Base-by-base conservation (phyloP, 2,113 vertebrate species). In the Tauraco erythrolophus region DNA sequence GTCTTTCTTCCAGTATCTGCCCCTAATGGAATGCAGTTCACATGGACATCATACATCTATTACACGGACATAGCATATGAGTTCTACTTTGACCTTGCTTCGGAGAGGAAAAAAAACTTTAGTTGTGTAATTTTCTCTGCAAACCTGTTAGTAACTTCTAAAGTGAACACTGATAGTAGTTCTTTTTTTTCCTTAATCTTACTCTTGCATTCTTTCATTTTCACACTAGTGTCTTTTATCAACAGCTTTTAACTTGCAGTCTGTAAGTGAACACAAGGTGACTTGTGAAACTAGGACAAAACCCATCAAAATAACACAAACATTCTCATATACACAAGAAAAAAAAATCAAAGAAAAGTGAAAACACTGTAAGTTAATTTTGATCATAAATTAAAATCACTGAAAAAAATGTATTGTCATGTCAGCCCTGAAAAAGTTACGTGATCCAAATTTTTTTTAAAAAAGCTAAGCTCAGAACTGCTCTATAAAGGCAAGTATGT, bases 1-100 rank as follows among this genome's bases (percentile, higher is more conserved):
- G 7, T 11, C 53, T 76, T 70, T 69, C 15, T 60, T 65, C 14
- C 12, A 64, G 27, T 58, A 75, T 25, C 17, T 75, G 11, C 27
- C 17, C 41, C 45, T 75, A 88, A 78, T 3, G 68, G 14, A 75
- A 31, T 24, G 5, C 14, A 53, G 31, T 28, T 54, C 41, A n/a
- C 18, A 62, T 15, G 81, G 25, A 71, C 14, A 64, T 1, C 66
- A 37, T 21, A n/a, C 21, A 45, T 16, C 9, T 46, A 31, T 13
- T 35, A n/a, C 9, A 76, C 1, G 3, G 28, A 74, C 11, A 70
- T 1, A 79, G 39, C 0, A 0, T 8, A 37, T 23, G 19, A 88
- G 27, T 62, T 77, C 15, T 37, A 19, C 5, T 62, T 64, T 54
- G 17, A 95, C 7, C 13, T 53, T 56, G 17, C 11, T 60, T 16